Evolutionary conservation across 64 coral and sea anemone species (phyloP).

Genomic region (Montipora capricornis): DNA sequence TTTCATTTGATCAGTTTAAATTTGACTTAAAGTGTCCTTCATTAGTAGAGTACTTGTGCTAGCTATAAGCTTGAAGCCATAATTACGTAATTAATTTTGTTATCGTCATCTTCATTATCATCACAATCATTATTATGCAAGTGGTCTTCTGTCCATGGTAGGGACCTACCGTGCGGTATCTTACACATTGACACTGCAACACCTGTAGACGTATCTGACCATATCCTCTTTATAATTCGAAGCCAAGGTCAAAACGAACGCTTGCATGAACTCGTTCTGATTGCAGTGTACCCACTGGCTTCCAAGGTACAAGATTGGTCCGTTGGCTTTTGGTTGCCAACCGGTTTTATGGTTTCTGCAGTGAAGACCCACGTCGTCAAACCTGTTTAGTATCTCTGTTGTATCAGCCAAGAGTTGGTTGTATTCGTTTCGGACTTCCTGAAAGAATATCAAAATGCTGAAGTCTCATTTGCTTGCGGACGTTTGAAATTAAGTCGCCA

Average conservation of each 20-base stretch:
- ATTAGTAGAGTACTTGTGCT: no score
- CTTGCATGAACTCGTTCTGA: constrained; percentile 46
- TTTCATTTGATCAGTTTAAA: no score
- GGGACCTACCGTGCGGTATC: not conserved
- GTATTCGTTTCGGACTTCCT: constrained; percentile 40
- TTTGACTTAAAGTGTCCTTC: no score
- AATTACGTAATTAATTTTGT: no score
- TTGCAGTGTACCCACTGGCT: constrained; percentile 55
- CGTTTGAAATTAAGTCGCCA: no score
- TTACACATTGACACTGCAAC: constrained; percentile 52
- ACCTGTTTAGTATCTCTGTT: constrained; percentile 13
- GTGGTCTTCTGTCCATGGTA: not conserved
- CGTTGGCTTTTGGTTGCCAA: constrained; percentile 44
- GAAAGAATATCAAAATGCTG: not conserved
- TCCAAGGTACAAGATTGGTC: constrained; percentile 50
- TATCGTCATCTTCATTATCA: no score
- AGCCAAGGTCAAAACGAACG: constrained; percentile 23
- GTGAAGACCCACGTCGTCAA: constrained; percentile 4
- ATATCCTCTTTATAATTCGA: constrained; percentile 35
- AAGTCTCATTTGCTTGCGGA: no score
- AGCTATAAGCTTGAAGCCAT: no score
- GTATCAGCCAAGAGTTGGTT: not conserved
- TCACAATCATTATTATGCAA: no score
- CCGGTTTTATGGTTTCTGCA: constrained; percentile 47
- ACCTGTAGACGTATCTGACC: constrained; percentile 63